A percentile compares a stretch with the other conserved stretches of the same genome.
These are phyloP conservation scores for Galendromus occidentalis DNA, from an alignment of 1,140 invertebrate species.

Conservation along the genomic window DNA sequence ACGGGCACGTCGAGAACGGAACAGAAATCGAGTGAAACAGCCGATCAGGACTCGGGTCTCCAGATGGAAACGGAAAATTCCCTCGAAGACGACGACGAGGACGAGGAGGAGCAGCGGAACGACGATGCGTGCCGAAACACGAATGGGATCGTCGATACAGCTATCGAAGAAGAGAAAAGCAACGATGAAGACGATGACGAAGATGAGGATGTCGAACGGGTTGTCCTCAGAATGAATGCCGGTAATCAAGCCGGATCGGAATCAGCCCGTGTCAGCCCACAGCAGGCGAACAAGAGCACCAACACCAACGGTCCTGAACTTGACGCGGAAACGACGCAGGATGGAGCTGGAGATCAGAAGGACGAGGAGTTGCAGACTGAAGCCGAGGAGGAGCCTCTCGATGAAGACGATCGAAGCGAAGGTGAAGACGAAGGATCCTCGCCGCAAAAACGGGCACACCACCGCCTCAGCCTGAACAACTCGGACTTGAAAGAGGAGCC, in stretches of 20 bases:
- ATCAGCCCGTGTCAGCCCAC: neutral
- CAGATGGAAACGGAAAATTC: neutral
- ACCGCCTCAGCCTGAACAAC: constrained; percentile 11
- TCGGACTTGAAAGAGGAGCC: constrained; percentile 10
- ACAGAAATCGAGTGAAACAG: neutral
- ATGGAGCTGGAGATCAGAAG: constrained; percentile 6
- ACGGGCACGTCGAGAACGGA: neutral
- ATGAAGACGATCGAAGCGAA: neutral
- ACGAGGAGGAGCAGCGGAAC: neutral
- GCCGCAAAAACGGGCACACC: constrained; percentile 4
- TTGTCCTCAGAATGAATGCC: neutral
- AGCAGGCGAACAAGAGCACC: neutral
- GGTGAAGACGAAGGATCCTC: neutral
- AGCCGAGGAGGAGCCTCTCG: neutral
- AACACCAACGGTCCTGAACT: constrained; percentile 11
- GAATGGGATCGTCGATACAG: neutral
- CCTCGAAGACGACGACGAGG: neutral
- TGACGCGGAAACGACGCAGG: neutral
- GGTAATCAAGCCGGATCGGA: neutral
- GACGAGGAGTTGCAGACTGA: constrained; percentile 9
- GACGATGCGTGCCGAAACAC: neutral
- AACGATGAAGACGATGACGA: neutral
- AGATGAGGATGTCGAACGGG: neutral
- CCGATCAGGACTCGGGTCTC: neutral
- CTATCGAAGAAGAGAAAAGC: neutral